phyloP scores from a whole-genome alignment of 2,113 vertebrate genomes.

The Camelus bactrianus region DNA sequence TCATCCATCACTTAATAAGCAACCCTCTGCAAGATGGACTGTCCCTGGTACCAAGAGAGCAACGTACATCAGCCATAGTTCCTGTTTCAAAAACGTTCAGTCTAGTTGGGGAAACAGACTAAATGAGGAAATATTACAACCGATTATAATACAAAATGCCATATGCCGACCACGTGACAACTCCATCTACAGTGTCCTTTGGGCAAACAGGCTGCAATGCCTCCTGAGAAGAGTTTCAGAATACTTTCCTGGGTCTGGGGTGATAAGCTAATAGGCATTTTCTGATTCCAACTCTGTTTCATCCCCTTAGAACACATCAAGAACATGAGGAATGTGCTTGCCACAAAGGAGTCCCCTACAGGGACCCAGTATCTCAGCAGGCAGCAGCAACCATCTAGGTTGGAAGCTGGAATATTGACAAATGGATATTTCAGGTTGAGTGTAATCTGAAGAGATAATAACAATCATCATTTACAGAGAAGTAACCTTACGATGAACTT shows the following conservation, averaged over 20 bases:
- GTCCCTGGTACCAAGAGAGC: not conserved
- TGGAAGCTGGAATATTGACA: not conserved
- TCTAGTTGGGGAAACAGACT: not conserved
- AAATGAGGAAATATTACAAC: not conserved
- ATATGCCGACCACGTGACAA: not conserved
- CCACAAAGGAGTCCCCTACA: accelerated
- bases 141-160: no score
- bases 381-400: not conserved
- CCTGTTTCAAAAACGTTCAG: not conserved
- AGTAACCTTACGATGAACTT: no score
- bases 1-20: not conserved
- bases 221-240: not conserved
- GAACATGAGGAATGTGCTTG: not conserved
- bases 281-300: not conserved
- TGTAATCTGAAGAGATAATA: not conserved
- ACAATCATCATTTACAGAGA: no score
- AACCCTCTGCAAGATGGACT: not conserved
- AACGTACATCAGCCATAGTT: not conserved
- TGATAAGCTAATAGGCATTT: not conserved
- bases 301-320: not conserved
- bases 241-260: not conserved
- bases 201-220: not conserved
- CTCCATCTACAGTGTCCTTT: accelerated
- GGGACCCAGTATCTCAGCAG: not conserved
- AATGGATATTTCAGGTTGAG: not conserved